These are phyloP conservation scores for Selenia dentaria DNA, from an alignment of 2,888 invertebrate species.

Conservation along the genomic window DNA sequence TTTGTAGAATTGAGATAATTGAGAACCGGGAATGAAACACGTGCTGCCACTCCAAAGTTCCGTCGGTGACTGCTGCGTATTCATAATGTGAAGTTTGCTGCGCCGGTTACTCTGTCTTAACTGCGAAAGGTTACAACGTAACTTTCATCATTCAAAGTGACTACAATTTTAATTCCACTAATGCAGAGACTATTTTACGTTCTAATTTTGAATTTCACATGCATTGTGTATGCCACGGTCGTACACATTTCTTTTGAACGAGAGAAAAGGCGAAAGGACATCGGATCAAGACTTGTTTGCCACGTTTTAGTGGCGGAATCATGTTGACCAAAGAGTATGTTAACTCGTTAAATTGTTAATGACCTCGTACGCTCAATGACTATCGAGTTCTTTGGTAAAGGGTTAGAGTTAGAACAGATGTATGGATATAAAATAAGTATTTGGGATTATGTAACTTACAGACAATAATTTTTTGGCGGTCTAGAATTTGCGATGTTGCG, in stretches of 20 bases:
- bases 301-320: conserved; percentile 36
- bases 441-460: too few species aligned
- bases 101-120: conserved; percentile 46
- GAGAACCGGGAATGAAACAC: conserved; percentile 29
- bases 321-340: too few species aligned
- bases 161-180: conserved; percentile 3
- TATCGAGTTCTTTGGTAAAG: conserved; percentile 14
- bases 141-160: conserved; percentile 19
- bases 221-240: conserved; percentile 66
- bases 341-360: conserved; percentile 25
- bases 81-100: conserved; percentile 52
- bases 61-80: conserved; percentile 53
- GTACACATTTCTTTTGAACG: conserved; percentile 71
- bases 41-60: conserved; percentile 43
- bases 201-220: conserved; percentile 46
- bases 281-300: conserved; percentile 45
- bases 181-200: conserved; percentile 30
- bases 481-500: too few species aligned
- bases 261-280: conserved; percentile 80
- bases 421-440: not conserved
- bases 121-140: conserved; percentile 43
- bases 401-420: not conserved
- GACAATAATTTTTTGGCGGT: too few species aligned
- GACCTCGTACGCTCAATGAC: conserved; percentile 17
- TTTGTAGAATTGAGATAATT: conserved; percentile 31